Evolutionary conservation across 2,888 invertebrate species (phyloP).

Genomic region (Xiphydria camelus): DNA sequence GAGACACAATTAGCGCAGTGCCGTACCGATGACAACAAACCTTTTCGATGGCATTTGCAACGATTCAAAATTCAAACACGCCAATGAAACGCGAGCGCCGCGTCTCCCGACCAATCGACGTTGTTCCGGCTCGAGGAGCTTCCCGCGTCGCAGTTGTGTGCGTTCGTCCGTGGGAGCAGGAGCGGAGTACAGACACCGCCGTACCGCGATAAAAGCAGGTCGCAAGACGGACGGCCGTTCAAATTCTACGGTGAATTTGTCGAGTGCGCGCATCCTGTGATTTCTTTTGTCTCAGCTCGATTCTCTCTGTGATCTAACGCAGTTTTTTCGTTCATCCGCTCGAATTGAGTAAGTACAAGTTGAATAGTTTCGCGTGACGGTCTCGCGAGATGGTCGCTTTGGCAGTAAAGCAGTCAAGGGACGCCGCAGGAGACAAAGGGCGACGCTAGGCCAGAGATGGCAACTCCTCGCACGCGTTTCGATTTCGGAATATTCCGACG

Average conservation of each 20-base stretch:
- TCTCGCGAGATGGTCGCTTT: too few relatives aligned
- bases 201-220: slow-evolving; percentile 42
- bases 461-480: too few relatives aligned
- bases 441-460: too few relatives aligned
- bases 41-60: background rate
- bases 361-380: too few relatives aligned
- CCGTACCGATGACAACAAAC: background rate
- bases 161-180: slow-evolving; percentile 9
- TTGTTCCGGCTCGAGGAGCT: slow-evolving; percentile 1
- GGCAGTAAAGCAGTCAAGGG: too few relatives aligned
- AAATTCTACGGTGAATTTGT: slow-evolving; percentile 30
- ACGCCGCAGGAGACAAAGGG: too few relatives aligned
- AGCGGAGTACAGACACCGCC: slow-evolving; percentile 14
- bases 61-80: slow-evolving; percentile 15
- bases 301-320: too few relatives aligned
- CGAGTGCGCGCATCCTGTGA: slow-evolving; percentile 6
- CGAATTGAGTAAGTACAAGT: too few relatives aligned
- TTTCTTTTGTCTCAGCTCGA: too few relatives aligned
- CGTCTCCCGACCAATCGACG: slow-evolving; percentile 1
- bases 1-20: too few relatives aligned
- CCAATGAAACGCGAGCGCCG: slow-evolving; percentile 10
- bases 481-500: too few relatives aligned
- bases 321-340: too few relatives aligned
- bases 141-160: slow-evolving; percentile 4
- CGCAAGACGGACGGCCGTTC: slow-evolving; percentile 31